A percentile compares a stretch with the other conserved stretches of the same genome.
Conservation (phyloP, 2,888 invertebrate species). For the Hyppa rectilinea region DNA sequence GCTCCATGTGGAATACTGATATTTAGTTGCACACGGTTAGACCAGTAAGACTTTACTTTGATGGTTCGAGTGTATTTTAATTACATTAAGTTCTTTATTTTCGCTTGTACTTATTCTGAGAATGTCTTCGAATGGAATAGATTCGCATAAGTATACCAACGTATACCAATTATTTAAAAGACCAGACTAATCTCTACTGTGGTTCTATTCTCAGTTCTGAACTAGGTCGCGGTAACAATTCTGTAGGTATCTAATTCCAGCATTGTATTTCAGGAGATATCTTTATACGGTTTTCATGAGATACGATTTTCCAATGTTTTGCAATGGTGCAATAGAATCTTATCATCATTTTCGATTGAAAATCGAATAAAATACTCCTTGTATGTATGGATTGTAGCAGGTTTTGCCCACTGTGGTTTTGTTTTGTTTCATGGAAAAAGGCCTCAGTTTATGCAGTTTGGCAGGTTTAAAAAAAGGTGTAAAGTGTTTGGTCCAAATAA, state of each 20-base stretch:
- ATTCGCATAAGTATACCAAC: neutral
- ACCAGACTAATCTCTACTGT: slow-evolving; percentile 35
- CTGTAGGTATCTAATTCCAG: slow-evolving; percentile 33
- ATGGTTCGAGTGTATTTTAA: neutral
- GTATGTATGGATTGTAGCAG: too few species aligned
- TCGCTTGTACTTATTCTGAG: too few species aligned
- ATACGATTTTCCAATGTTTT: neutral
- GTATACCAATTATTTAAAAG: slow-evolving; percentile 12
- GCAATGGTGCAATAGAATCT: neutral
- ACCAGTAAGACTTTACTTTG: too few species aligned
- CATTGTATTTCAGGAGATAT: slow-evolving; percentile 21
- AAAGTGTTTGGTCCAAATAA: too few species aligned
- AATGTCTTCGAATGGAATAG: too few species aligned
- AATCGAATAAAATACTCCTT: too few species aligned
- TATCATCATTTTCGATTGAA: neutral
- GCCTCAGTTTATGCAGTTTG: too few species aligned
- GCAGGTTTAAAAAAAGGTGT: too few species aligned
- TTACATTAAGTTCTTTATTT: neutral
- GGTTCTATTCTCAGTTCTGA: slow-evolving; percentile 52
- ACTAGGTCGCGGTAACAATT: slow-evolving; percentile 43
- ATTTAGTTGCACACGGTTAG: too few species aligned
- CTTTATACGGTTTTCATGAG: neutral
- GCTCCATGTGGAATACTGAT: too few species aligned
- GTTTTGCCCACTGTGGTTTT: too few species aligned
- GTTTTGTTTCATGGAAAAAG: too few species aligned